These are phyloP conservation scores for Alosa alosa DNA, from an alignment of 2,113 vertebrate genomes.

Conservation along the genomic window DNA sequence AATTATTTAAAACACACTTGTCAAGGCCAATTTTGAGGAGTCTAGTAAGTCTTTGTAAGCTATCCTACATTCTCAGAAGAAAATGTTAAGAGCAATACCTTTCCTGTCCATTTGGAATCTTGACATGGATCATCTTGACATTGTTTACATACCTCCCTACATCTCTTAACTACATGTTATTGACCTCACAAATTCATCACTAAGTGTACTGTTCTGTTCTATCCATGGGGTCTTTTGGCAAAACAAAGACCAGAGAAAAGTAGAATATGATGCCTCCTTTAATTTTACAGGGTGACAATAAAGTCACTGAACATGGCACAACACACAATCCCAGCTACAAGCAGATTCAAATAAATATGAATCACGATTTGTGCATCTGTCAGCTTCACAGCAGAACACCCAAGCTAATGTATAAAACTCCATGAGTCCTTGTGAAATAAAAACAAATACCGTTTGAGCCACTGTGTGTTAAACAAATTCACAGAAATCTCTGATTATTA, in stretches of 20 bases:
- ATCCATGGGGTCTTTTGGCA: background rate
- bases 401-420: background rate
- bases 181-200: background rate
- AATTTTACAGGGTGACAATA: background rate
- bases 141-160: background rate
- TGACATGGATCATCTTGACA: background rate
- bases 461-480: background rate
- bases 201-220: background rate
- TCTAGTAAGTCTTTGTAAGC: background rate
- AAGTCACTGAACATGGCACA: conserved; percentile 12
- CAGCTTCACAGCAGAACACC: background rate
- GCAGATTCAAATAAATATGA: conserved; percentile 5
- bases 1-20: background rate
- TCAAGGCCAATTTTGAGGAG: background rate
- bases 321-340: conserved; percentile 4
- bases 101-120: background rate
- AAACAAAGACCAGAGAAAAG: background rate
- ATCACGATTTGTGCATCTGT: background rate
- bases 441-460: background rate
- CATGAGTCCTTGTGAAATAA: background rate
- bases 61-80: background rate
- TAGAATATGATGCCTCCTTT: background rate
- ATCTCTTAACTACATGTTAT: background rate
- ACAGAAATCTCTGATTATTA: background rate
- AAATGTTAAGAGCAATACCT: background rate